These are phyloP conservation scores for Coendou prehensilis DNA, from an alignment of 2,797 vertebrate genomes.

Conservation along the genomic window DNA sequence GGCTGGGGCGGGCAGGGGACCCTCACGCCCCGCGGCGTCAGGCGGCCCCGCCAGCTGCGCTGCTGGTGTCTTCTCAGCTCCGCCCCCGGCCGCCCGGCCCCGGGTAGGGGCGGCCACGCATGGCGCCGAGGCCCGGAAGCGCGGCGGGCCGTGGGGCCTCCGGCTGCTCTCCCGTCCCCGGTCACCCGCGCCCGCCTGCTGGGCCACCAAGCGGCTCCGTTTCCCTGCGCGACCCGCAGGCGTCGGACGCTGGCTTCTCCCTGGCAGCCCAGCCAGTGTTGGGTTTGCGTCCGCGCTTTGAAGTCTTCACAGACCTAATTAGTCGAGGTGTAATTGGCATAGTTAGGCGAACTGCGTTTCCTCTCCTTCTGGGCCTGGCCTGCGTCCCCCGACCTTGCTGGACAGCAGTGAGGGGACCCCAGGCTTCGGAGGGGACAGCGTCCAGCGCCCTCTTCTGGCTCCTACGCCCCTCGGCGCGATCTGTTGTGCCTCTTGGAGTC, in stretches of 20 bases:
- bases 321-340: constrained; percentile 61
- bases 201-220: background rate
- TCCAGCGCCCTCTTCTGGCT: constrained; percentile 39
- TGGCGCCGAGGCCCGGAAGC: background rate
- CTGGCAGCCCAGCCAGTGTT: constrained; percentile 20
- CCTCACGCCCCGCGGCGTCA: too few species aligned
- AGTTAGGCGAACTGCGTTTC: constrained; percentile 43
- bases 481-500: background rate
- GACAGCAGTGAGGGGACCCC: background rate
- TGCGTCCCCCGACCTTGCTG: background rate
- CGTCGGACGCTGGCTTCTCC: background rate
- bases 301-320: constrained; percentile 68
- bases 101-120: too few species aligned
- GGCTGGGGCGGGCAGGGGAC: too few species aligned
- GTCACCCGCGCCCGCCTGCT: too few species aligned
- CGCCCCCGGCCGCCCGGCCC: too few species aligned
- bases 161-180: background rate
- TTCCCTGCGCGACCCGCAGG: background rate
- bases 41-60: too few species aligned
- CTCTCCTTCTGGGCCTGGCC: background rate
- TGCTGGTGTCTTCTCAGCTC: too few species aligned
- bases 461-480: background rate
- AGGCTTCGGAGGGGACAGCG: background rate
- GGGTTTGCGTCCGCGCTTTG: constrained; percentile 61
- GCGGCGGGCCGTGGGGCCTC: background rate